Evolutionary conservation across 2,113 vertebrate genomes (phyloP), one percentile per base, ranked within the genome.

Genomic region (Microtus oregoni): DNA sequence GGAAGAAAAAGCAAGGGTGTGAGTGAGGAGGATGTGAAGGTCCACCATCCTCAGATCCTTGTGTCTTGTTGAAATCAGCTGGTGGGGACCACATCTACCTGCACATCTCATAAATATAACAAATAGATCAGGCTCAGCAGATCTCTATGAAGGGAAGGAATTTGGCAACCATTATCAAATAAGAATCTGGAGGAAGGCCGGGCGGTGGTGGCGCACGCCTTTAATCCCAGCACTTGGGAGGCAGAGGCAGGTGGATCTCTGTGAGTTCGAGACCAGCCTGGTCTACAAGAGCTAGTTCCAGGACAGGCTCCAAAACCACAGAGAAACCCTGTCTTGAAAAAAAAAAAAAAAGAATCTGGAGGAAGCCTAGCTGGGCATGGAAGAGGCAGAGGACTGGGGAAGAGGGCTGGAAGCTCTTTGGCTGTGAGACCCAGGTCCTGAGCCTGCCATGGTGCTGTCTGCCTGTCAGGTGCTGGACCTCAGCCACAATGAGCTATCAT

Each of bases 401-500:
- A 32, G 26, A 52, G 63, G 11, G 35, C 3, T 7, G 20, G 55
- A 44, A 73, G 89, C 22, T 30, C 44, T 68, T 11, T 3, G 10
- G 8, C 24, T 19, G 35, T 19, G 2, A 44, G 72, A 61, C 63
- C 14, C 28, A 3, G 83, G 65, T 35, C 28, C 83, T 44, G 55
- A 28, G 67, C 58, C 50, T 9, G 0, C 90, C 7, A 0, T 17
- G 3, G 1, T 5, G 32, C 76, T 70, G 2, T 22, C 35, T 63
- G 24, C 10, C 79, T 68, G 32, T 65, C 92, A 98, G 98, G 95
- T 98, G 50, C 92, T 98, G 85, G 85, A 87, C 30, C 97, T 98
- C 63, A 96, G 98, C 91, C 95, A 98, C 97, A 98, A 98, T 0
- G 87, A 97, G 35, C 95, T 98, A 89, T 98, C 98, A 44, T 98